Percentiles rank a stretch among this genome's conserved stretches.
phyloP scores from a whole-genome alignment of 2,888 invertebrate species.

The Acleris emargana region DNA sequence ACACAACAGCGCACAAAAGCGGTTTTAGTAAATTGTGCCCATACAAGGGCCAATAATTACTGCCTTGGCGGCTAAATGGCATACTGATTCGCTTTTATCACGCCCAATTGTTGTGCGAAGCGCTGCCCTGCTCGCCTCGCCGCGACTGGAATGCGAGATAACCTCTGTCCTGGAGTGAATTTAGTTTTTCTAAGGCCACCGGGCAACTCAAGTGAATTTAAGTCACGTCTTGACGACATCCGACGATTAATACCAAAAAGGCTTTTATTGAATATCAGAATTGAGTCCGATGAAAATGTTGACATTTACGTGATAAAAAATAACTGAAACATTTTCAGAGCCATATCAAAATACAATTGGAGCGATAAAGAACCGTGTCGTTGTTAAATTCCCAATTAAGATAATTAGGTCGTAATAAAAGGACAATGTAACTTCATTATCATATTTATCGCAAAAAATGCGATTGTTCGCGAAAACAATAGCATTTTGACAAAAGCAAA shows the following conservation, averaged over 20 bases:
- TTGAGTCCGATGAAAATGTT: constrained; percentile 12
- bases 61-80: constrained; percentile 52
- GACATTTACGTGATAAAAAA: background rate
- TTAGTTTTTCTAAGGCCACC: constrained; percentile 49
- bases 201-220: constrained; percentile 40
- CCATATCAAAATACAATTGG: constrained; percentile 3
- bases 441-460: constrained; percentile 54
- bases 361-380: constrained; percentile 11
- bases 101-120: constrained; percentile 58
- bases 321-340: background rate
- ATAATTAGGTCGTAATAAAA: constrained; percentile 65
- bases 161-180: constrained; percentile 54
- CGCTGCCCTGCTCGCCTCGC: constrained; percentile 54
- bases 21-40: constrained; percentile 22
- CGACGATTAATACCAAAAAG: constrained; percentile 33
- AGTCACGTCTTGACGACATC: constrained; percentile 40
- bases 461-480: constrained; percentile 69
- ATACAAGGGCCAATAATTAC: constrained; percentile 51
- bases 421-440: constrained; percentile 51
- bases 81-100: constrained; percentile 59
- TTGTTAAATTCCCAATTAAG: constrained; percentile 53
- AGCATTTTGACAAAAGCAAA: constrained; percentile 72
- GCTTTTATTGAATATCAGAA: constrained; percentile 29
- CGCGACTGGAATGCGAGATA: constrained; percentile 63
- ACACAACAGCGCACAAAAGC: constrained; percentile 22